Percentiles rank a stretch among this genome's conserved stretches.
Conservation (phyloP, 2,797 vertebrate species). For the Peromyscus eremicus region DNA sequence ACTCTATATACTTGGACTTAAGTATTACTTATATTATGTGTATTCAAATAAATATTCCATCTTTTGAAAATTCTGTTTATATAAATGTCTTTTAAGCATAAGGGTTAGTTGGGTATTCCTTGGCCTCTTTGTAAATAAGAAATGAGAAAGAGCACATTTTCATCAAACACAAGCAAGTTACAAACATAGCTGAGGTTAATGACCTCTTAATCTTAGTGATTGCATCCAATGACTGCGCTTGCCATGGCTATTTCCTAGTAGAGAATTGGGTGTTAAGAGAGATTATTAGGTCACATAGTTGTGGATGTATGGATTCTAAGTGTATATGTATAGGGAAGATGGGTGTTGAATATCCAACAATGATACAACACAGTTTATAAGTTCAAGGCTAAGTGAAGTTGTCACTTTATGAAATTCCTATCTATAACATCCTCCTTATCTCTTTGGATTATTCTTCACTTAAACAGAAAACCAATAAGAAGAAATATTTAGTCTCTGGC, state of each 20-base stretch:
- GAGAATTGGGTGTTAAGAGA: background rate
- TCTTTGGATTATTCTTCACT: background rate
- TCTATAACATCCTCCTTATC: background rate
- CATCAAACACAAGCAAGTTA: background rate
- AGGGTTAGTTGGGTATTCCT: background rate
- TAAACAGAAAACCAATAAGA: background rate
- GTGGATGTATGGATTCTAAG: background rate
- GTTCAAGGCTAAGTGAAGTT: background rate
- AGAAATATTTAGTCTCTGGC: background rate
- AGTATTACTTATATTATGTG: background rate
- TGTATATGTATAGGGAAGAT: background rate
- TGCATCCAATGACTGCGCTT: background rate
- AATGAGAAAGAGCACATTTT: background rate
- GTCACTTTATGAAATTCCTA: background rate
- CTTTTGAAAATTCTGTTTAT: background rate
- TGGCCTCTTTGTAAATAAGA: slow-evolving; percentile 14
- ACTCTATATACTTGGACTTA: background rate
- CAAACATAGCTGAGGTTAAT: background rate
- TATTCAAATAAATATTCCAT: background rate
- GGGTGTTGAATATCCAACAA: background rate
- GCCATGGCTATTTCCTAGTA: background rate
- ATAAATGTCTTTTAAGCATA: background rate
- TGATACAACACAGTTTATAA: background rate
- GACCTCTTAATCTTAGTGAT: background rate
- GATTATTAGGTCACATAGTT: background rate